Percentiles rank a stretch among this genome's conserved stretches.
phyloP scores from a whole-genome alignment of 2,888 invertebrate genomes.

The Lutraria lutraria region DNA sequence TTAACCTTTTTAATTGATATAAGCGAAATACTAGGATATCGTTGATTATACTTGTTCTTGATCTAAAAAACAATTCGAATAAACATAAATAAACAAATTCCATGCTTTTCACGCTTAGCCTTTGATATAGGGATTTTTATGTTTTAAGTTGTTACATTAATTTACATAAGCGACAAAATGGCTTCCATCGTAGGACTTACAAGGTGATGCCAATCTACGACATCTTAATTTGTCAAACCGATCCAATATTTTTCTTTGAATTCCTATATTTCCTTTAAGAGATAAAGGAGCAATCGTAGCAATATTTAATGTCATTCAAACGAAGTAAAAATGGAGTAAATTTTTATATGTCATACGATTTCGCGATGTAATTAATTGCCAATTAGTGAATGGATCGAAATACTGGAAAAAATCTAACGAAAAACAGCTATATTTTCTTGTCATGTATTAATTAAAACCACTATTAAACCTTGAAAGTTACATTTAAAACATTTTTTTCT shows the following conservation, averaged over 20 bases:
- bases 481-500: too few relatives aligned
- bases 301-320: background rate
- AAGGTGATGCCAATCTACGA: constrained; percentile 43
- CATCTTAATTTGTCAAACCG: background rate
- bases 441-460: too few relatives aligned
- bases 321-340: background rate
- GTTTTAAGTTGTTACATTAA: background rate
- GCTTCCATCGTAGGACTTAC: constrained; percentile 38
- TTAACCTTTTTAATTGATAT: background rate
- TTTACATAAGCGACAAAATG: constrained; percentile 45
- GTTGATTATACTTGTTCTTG: too few relatives aligned
- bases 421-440: too few relatives aligned
- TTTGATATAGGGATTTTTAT: too few relatives aligned
- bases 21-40: background rate
- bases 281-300: background rate
- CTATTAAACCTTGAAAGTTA: too few relatives aligned
- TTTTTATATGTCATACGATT: background rate
- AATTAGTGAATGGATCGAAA: background rate
- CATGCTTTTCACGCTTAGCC: too few relatives aligned
- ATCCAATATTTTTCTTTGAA: background rate
- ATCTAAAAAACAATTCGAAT: too few relatives aligned
- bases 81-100: too few relatives aligned
- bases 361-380: constrained; percentile 12
- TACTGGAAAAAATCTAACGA: background rate
- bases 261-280: background rate